Conservation (phyloP, 2,113 vertebrate genomes). For the Labrus mixtus region DNA sequence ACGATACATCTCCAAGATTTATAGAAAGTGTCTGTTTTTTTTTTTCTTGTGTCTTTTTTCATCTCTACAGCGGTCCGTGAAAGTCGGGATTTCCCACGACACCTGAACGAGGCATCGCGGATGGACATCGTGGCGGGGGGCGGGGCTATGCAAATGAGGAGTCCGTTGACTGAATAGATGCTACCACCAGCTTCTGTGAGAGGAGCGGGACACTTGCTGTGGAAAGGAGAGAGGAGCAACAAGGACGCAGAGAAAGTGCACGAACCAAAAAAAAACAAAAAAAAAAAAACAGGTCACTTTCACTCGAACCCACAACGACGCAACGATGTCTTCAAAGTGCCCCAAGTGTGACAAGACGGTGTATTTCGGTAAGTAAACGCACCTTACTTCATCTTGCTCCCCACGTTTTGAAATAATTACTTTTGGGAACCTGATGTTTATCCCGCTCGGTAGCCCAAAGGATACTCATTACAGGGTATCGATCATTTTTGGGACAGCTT, state of each 20-base stretch:
- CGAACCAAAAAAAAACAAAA: not conserved
- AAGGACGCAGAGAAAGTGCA: slow-evolving; percentile 21
- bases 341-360: slow-evolving; percentile 96
- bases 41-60: too few species aligned
- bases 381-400: not conserved
- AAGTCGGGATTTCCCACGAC: not conserved
- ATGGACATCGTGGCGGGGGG: slow-evolving; percentile 45
- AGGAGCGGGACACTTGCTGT: slow-evolving; percentile 67
- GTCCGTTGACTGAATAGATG: slow-evolving; percentile 64
- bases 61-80: not conserved
- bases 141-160: slow-evolving; percentile 77
- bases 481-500: slow-evolving; percentile 1
- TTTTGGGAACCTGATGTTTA: slow-evolving; percentile 31
- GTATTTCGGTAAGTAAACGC: slow-evolving; percentile 90
- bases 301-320: slow-evolving; percentile 22
- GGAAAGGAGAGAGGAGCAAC: slow-evolving; percentile 17
- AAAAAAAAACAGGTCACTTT: slow-evolving; percentile 23
- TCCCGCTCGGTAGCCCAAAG: not conserved
- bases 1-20: not conserved
- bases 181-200: slow-evolving; percentile 38
- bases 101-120: slow-evolving; percentile 18
- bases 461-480: not conserved
- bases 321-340: slow-evolving; percentile 93
- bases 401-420: slow-evolving; percentile 4
- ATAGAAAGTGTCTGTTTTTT: not conserved